Base-by-base conservation (phyloP, 2,797 vertebrate species). In the Tauraco hartlaubi region DNA sequence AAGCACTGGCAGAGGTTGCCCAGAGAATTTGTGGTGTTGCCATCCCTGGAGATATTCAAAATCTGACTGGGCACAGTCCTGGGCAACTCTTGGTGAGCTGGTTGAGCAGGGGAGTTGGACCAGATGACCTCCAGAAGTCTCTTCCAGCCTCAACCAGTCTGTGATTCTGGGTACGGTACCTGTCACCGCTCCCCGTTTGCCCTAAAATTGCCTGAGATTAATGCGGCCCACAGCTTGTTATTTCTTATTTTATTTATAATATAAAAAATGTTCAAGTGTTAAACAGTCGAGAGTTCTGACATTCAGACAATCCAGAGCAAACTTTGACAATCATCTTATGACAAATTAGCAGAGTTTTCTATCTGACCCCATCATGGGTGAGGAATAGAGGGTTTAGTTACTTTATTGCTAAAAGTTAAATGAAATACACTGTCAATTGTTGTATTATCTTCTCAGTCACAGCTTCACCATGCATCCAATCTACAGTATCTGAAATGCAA, bases 401-500 rank as follows among this genome's bases (percentile, higher is more conserved):
- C 95, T 98, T 99, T 99, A 99, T 99, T 99, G 99, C 99, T 99
- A 99, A 99, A 99, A 99, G 98, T 99, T 98, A 98, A 99, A 98
- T 98, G 98, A 99, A 99, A 99, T 98, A 99, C 98, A 99, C 98
- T 98, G 99, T 98, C 97, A 98, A 96, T 98, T 98, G 96, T 97
- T 96, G 95, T 98, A 99, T 98, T 99, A 98, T 99, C 98, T 98
- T 98, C 98, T 99, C 98, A 98, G 98, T 99, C 99, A 99, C 99
- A 99, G 99, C 98, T 99, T 99, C 98, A 99, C 99, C 99, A 99
- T 99, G 99, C 99, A 99, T 99, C 99, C 99, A 99, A 97, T 99
- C 99, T 98, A 98, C 97, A 98, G 98, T 99, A 99, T 99, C 98
- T 99, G 99, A 99, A 99, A 99, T 99, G 99, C 99, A 99, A 99